These are phyloP conservation scores for Oligia latruncula DNA, from an alignment of 2,888 invertebrate genomes.

Conservation along the genomic window DNA sequence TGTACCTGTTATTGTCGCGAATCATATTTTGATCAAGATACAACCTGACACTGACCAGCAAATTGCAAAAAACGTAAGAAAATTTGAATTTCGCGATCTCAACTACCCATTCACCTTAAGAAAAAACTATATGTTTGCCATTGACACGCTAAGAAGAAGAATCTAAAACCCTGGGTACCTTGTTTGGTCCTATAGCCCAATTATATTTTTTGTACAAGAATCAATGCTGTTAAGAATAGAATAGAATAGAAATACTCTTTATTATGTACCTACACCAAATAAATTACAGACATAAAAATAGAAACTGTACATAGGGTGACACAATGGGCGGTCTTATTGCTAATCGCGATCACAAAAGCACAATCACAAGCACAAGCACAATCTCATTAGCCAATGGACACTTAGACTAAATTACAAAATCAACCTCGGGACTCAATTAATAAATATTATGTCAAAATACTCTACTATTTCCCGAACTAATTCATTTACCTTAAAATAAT, in stretches of 20 bases:
- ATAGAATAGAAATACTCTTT: no score
- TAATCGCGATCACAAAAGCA: no score
- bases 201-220: not conserved
- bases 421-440: not conserved
- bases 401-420: not conserved
- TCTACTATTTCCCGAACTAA: constrained; percentile 33
- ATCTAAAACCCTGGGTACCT: not conserved
- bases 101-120: no score
- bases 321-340: no score
- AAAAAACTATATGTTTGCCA: not conserved
- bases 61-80: no score
- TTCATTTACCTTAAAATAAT: constrained; percentile 51
- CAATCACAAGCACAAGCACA: not conserved
- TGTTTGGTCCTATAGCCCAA: not conserved
- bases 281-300: no score
- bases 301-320: no score
- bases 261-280: no score
- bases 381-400: not conserved
- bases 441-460: constrained; percentile 11
- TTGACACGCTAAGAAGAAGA: not conserved
- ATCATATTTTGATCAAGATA: no score
- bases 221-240: not conserved
- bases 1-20: no score
- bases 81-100: no score
- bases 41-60: no score